Base-by-base conservation (phyloP, 2,888 invertebrate species). In the Peribatodes rhomboidaria region DNA sequence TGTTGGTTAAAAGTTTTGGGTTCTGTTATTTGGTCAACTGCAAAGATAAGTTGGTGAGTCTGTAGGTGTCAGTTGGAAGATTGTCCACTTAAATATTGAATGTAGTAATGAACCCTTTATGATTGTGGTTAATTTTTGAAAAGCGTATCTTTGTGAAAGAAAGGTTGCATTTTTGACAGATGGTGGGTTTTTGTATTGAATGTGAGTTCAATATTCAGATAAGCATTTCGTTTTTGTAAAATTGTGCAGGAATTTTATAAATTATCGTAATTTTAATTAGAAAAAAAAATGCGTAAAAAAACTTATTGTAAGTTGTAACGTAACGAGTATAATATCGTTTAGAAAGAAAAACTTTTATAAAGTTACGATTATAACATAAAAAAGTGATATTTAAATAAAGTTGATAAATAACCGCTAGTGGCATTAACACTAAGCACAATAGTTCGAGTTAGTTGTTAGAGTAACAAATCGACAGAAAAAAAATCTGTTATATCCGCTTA, bases 41-140 rank as follows among this genome's bases (percentile, higher is more conserved):
- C 13, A 6, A 7, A 7, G 73, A 35, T 50, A 35, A 35, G 0
- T 37, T 35, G 18, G 50, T 18, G 1, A 13, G n/a, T 18, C 27
- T 50, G 35, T 35, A 86, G 87, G 92, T 91, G 92, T 89, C 92
- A 89, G 91, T 86, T 91, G 91, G 78, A 78, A 82, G 82, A 83
- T 82, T 90, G 92, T 88, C 92, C 92, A 87, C 88, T 90, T 92
- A 88, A 84, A 76, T 79, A 73, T 70, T 58, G 75, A 79, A 77
- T 61, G 70, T 73, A 72, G 77, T 80, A 83, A 83, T 77, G 76
- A 58, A 64, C 75, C 76, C 74, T 75, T 79, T 76, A 67, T 63
- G 66, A 71, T 78, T 84, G 85, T 73, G 84, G 85, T 82, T 73
- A 68, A 72, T 65, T 76, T 78, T 79, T 79, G 74, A 77, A 82